Evolutionary conservation across 2,113 vertebrate species (phyloP), one percentile per base, ranked within the genome.

Genomic region (Mungos mungo): DNA sequence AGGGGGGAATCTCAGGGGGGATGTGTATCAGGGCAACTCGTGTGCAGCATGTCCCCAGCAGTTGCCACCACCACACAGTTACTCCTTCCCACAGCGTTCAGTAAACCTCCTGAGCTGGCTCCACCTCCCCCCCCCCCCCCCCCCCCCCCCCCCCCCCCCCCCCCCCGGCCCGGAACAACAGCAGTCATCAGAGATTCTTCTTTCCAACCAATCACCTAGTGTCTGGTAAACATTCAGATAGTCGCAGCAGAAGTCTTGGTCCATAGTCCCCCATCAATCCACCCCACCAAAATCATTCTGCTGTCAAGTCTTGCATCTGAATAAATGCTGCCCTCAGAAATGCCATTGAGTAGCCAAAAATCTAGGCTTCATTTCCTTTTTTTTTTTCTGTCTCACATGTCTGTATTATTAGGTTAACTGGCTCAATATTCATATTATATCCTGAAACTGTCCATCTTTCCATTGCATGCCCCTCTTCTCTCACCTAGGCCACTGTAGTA

Each of bases 291-390:
- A 65, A 69, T 57, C n/a, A 27, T 63, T 83, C n/a, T 68, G 23
- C 38, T 41, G 57, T 29, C 38, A 69, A 86, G 47, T 7, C 38
- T 93, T 84, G 54, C 29, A n/a, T 60, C 52, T 85, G 88, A 80
- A 80, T 91, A 96, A 89, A 91, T 68, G 41, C 47, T n/a, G 35
- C 6, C 31, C 27, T 79, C 25, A 66, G 35, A 79, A 21, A 27
- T 0, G 68, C 63, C 57, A 4, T 21, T 31, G 33, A 54, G 91
- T n/a, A 66, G 35, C 77, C 29, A n/a, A 79, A 87, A 72, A 33
- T 84, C 71, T 88, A 68, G 65, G 38, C 38, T 95, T 82, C 19
- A 15, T 83, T 21, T 18, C 50, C 7, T n/a, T n/a, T 81, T 50
- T 63, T 76, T 25, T 10, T 87, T 83, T 93, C 69, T 54, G n/a